Evolutionary conservation across 2,797 vertebrate species (phyloP).

Genomic region (Falco columbarius): DNA sequence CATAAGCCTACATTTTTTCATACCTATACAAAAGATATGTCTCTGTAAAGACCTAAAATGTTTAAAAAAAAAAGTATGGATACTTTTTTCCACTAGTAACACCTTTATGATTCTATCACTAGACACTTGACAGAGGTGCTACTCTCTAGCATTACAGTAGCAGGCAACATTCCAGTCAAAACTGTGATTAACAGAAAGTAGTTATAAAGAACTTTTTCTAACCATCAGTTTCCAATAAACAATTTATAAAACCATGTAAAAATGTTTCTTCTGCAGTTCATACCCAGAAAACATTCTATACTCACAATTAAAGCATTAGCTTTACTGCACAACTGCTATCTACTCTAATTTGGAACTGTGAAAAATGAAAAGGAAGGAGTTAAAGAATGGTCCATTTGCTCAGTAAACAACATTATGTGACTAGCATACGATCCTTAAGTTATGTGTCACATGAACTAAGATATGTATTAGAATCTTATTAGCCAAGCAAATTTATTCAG

Average conservation of each 20-base stretch:
- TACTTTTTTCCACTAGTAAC: not conserved
- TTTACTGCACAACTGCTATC: not conserved
- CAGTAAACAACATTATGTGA: not conserved
- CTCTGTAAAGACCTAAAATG: not conserved
- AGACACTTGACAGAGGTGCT: not conserved
- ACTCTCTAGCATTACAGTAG: not conserved
- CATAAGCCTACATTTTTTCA: not conserved
- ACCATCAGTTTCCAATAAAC: not conserved
- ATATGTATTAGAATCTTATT: not conserved
- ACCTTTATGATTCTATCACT: not conserved
- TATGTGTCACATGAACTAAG: not conserved
- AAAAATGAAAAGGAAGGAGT: not conserved
- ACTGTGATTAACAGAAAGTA: not conserved
- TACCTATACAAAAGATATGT: not conserved
- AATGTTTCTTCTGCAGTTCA: not conserved
- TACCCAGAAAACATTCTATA: not conserved
- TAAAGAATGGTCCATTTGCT: not conserved
- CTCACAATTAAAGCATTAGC: not conserved
- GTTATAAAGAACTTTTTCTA: not conserved
- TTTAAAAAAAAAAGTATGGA: rapidly evolving
- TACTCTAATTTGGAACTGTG: not conserved
- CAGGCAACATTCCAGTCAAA: constrained; percentile 40
- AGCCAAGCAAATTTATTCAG: not conserved
- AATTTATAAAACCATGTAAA: not conserved
- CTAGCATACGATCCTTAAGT: not conserved